Conservation (phyloP, 2,113 vertebrate species). For the Morone chrysops region DNA sequence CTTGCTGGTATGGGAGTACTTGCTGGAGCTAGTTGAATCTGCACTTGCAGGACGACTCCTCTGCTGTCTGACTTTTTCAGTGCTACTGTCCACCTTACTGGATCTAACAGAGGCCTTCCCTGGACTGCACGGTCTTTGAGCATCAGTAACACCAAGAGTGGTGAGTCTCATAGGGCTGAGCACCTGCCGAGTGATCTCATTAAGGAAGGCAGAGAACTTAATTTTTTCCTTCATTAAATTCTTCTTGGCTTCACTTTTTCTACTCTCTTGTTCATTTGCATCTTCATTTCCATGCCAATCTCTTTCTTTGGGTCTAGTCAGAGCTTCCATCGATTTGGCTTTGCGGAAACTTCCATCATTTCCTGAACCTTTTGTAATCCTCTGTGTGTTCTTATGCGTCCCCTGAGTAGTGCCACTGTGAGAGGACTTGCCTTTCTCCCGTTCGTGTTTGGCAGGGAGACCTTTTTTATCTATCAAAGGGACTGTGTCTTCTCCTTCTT, state of each 20-base stretch:
- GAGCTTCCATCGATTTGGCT: conserved; percentile 85
- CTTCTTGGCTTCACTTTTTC: conserved; percentile 69
- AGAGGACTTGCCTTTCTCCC: conserved; percentile 27
- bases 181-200: conserved; percentile 88
- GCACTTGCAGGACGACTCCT: conserved; percentile 49
- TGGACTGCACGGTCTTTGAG: conserved; percentile 58
- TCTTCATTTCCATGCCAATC: conserved; percentile 52
- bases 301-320: conserved; percentile 61
- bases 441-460: conserved; percentile 49
- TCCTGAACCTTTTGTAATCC: background rate
- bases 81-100: conserved; percentile 42
- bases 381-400: conserved; percentile 58
- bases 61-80: conserved; percentile 37
- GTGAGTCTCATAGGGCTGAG: conserved; percentile 86
- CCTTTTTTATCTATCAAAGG: conserved; percentile 65
- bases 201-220: conserved; percentile 87
- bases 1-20: conserved; percentile 56
- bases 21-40: conserved; percentile 67
- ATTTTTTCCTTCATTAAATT: conserved; percentile 83
- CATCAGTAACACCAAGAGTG: conserved; percentile 82
- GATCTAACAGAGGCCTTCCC: conserved; percentile 43
- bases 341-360: conserved; percentile 78
- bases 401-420: conserved; percentile 34
- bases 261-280: conserved; percentile 61
- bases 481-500: conserved; percentile 70